Conservation (phyloP, 2,113 vertebrate genomes). For the Oncorhynchus keta region DNA sequence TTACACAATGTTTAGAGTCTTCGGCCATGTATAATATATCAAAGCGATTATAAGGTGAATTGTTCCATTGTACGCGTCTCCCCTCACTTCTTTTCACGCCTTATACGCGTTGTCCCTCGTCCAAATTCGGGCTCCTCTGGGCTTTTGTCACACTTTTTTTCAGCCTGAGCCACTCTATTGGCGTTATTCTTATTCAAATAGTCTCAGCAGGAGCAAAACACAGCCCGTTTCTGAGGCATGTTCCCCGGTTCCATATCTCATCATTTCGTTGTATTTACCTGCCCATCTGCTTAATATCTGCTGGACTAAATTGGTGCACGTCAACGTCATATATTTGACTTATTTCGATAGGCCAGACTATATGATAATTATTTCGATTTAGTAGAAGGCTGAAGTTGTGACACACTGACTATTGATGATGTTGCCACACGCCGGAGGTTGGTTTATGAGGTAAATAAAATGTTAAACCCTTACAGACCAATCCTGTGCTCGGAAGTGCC, state of each 20-base stretch:
- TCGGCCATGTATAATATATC: constrained; percentile 99
- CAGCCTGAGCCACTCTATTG: constrained; percentile 94
- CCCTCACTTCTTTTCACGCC: constrained; percentile 90
- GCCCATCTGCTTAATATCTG: constrained; percentile 3
- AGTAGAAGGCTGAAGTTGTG: neutral
- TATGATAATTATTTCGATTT: neutral
- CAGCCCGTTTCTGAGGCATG: constrained; percentile 79
- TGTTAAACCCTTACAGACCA: neutral
- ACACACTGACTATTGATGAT: too few species aligned
- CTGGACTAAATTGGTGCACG: neutral
- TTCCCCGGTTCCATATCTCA: constrained; percentile 55
- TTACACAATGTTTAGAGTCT: constrained; percentile 99
- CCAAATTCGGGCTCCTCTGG: constrained; percentile 91
- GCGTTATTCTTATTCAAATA: constrained; percentile 98
- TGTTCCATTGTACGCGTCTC: constrained; percentile 92
- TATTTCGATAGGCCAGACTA: neutral
- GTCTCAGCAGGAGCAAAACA: constrained; percentile 92
- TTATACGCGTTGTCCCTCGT: constrained; percentile 91
- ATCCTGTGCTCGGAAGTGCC: constrained; percentile 16
- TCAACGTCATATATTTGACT: neutral
- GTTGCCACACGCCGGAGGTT: neutral
- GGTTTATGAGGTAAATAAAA: neutral
- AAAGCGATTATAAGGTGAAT: constrained; percentile 99
- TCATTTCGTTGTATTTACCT: constrained; percentile 30
- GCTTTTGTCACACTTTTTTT: constrained; percentile 97